A percentile compares a stretch with the other conserved stretches of the same genome.
Evolutionary conservation across 2,797 vertebrate species (phyloP).

Genomic region (Hyperoplus immaculatus): DNA sequence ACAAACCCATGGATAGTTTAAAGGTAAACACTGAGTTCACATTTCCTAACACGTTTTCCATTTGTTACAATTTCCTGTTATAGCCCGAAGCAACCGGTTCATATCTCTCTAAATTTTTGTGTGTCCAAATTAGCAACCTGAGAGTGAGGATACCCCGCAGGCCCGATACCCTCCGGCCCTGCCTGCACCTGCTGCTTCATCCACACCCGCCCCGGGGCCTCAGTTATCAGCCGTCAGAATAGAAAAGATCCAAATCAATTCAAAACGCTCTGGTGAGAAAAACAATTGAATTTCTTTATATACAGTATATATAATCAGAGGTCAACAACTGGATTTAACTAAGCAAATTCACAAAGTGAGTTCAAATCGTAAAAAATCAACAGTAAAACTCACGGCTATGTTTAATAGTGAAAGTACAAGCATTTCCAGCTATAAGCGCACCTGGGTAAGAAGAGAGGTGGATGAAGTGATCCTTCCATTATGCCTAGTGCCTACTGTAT

Average conservation of each 20-base stretch:
- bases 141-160: constrained; percentile 80
- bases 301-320: no score
- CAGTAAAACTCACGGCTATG: no score
- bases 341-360: constrained; percentile 6
- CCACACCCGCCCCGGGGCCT: constrained; percentile 27
- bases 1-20: constrained; percentile 80
- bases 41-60: neutral
- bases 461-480: no score
- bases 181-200: constrained; percentile 35
- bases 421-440: no score
- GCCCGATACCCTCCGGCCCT: constrained; percentile 73
- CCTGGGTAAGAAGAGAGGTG: no score
- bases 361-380: no score
- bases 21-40: constrained; percentile 71
- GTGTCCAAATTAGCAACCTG: constrained; percentile 73
- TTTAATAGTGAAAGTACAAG: no score
- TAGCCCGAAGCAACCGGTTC: neutral
- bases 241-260: constrained; percentile 71
- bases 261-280: constrained; percentile 78
- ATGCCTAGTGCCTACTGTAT: no score
- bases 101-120: constrained; percentile 4
- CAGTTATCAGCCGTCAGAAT: constrained; percentile 52
- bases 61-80: neutral
- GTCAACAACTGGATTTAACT: constrained; percentile 7
- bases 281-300: neutral